phyloP scores from a whole-genome alignment of 2,888 invertebrate species.

The Brenthis daphne region DNA sequence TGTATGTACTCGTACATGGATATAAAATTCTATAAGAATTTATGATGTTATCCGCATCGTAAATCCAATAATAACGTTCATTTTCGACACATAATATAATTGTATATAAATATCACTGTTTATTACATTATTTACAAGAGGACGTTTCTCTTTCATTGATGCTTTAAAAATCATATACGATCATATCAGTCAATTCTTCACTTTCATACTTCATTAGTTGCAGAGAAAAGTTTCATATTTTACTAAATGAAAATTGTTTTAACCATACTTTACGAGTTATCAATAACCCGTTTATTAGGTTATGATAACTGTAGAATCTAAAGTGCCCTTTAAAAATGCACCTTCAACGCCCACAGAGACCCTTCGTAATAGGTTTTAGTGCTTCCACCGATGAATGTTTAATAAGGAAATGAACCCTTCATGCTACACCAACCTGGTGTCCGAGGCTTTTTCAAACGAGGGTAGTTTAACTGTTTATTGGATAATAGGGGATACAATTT shows the following conservation, averaged over 20 bases:
- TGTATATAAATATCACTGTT: too few species aligned
- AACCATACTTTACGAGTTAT: not conserved
- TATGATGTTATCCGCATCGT: not conserved
- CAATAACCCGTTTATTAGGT: constrained; percentile 12
- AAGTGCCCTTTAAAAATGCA: constrained; percentile 63
- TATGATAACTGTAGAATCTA: constrained; percentile 14
- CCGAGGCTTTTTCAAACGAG: constrained; percentile 41
- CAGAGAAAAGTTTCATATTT: too few species aligned
- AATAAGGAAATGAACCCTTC: constrained; percentile 70
- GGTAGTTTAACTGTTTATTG: constrained; percentile 41
- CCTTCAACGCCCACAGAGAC: constrained; percentile 50
- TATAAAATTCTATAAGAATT: constrained; percentile 2
- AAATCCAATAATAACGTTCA: constrained; percentile 1
- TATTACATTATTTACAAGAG: too few species aligned
- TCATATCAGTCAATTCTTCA: too few species aligned
- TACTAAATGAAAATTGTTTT: not conserved
- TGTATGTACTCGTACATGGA: not conserved
- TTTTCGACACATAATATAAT: not conserved
- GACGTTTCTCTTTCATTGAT: too few species aligned
- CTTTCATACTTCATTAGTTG: too few species aligned
- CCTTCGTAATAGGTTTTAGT: constrained; percentile 66
- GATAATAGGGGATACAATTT: constrained; percentile 32
- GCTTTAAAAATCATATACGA: too few species aligned
- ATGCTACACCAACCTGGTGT: constrained; percentile 48
- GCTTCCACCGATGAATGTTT: constrained; percentile 73